Evolutionary conservation across 1,140 invertebrate genomes (phyloP), one percentile per base, ranked within the genome.

Genomic region (Drosophila trapezifrons): DNA sequence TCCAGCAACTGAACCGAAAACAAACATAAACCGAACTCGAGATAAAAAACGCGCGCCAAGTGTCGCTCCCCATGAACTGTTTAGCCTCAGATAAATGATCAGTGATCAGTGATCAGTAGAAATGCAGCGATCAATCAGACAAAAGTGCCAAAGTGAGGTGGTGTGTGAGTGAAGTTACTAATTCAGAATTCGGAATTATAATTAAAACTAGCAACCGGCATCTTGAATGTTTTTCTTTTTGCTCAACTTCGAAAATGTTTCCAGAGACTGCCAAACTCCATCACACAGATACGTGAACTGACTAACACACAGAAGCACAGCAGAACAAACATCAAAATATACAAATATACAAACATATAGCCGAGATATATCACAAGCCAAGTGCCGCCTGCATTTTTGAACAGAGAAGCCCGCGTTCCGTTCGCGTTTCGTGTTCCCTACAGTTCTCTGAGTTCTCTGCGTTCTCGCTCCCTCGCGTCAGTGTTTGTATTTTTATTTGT

Each of bases 301-400:
- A 43, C 55, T 25, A 56, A 27, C 20, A 6, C 22, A n/a, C 35
- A 40, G 13, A 40, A 54, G 38, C 27, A 29, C 38, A 18, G n/a
- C 27, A 64, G 55, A 42, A 42, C 63, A 43, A 65, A 65, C 57
- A 46, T 43, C 17, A 32, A 20, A 43, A 72, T 37, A 49, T 9
- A 43, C 15, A 54, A 32, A 18, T 35, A 17, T 38, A 27, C 17
- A 46, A 42, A 52, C 70, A 32, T 46, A 75, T 51, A 37, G 38
- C 40, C 35, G 15, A 43, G 35, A 63, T 55, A 37, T 64, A 76
- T 76, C 54, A 52, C 51, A 72, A 58, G 25, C 60, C 51, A 75
- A 56, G 45, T 66, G 60, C 73, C 74, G 75, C 63, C 74, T 77
- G 75, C 64, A 77, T 77, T 77, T 77, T 37, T 77, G 55, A 60